phyloP scores from a whole-genome alignment of 2,888 invertebrate genomes.

The Asteroscopus sphinx region DNA sequence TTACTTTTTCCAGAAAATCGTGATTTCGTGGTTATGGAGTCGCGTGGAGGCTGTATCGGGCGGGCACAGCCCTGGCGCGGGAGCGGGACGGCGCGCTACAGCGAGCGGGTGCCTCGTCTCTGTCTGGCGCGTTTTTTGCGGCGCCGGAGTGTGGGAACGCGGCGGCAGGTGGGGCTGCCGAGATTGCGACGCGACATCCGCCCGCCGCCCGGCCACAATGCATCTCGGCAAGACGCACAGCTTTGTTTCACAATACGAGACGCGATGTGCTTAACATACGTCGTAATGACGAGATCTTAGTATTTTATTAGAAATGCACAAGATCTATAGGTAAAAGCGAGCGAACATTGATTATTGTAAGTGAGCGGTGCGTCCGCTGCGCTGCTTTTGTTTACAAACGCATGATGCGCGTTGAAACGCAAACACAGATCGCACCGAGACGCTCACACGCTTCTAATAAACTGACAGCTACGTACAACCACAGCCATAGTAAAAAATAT shows the following conservation, averaged over 20 bases:
- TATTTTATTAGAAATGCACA: slow-evolving; percentile 65
- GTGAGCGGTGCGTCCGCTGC: slow-evolving; percentile 57
- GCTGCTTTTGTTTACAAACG: slow-evolving; percentile 77
- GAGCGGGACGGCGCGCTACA: slow-evolving; percentile 78
- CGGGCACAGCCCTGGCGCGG: slow-evolving; percentile 78
- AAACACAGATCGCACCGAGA: slow-evolving; percentile 62
- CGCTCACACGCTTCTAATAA: slow-evolving; percentile 67
- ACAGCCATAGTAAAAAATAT: no score
- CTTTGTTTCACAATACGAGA: slow-evolving; percentile 84
- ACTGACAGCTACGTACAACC: slow-evolving; percentile 44
- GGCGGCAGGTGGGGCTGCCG: slow-evolving; percentile 89
- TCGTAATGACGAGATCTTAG: slow-evolving; percentile 74
- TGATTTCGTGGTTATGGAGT: slow-evolving; percentile 77
- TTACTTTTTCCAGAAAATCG: slow-evolving; percentile 81
- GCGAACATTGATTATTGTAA: slow-evolving; percentile 41
- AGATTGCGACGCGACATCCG: slow-evolving; percentile 90
- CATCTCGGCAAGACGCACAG: slow-evolving; percentile 78
- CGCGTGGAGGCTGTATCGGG: slow-evolving; percentile 70
- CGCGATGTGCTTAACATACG: slow-evolving; percentile 81
- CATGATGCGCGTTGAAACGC: slow-evolving; percentile 59
- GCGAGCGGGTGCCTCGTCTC: slow-evolving; percentile 69
- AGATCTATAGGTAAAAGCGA: slow-evolving; percentile 49
- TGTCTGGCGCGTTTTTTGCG: slow-evolving; percentile 87
- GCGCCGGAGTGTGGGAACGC: slow-evolving; percentile 90
- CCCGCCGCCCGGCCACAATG: slow-evolving; percentile 88